phyloP scores from a whole-genome alignment of 2,888 invertebrate genomes.

The Petrophora chlorosata region DNA sequence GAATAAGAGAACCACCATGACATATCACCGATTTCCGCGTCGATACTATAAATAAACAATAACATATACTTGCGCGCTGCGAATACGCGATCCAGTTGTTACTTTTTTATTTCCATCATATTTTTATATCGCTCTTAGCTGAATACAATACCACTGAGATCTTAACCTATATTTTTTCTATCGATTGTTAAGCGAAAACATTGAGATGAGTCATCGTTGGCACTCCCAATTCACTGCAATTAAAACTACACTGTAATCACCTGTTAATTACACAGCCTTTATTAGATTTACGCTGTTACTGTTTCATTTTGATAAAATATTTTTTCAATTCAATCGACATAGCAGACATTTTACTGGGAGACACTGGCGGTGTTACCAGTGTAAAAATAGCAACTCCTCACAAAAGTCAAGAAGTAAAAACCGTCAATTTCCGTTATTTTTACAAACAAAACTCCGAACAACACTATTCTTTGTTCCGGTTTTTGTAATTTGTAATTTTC shows the following conservation, averaged over 20 bases:
- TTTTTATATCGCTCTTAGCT: slow-evolving; percentile 65
- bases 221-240: slow-evolving; percentile 52
- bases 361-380: slow-evolving; percentile 51
- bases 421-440: slow-evolving; percentile 26
- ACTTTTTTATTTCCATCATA: slow-evolving; percentile 61
- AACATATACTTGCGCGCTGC: slow-evolving; percentile 64
- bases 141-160: slow-evolving; percentile 74
- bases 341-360: slow-evolving; percentile 78
- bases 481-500: no score
- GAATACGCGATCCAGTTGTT: slow-evolving; percentile 58
- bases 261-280: slow-evolving; percentile 60
- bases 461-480: no score
- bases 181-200: slow-evolving; percentile 83
- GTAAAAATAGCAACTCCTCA: slow-evolving; percentile 11
- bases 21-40: slow-evolving; percentile 77
- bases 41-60: slow-evolving; percentile 77
- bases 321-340: slow-evolving; percentile 64
- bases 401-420: slow-evolving; percentile 19
- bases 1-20: slow-evolving; percentile 70
- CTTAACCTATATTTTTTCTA: slow-evolving; percentile 82
- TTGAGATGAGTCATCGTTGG: slow-evolving; percentile 64
- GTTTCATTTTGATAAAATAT: slow-evolving; percentile 66
- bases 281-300: slow-evolving; percentile 56
- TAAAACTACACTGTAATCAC: slow-evolving; percentile 60
- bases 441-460: no score